A percentile compares a stretch with the other conserved stretches of the same genome.
phyloP scores from a whole-genome alignment of 2,113 vertebrate genomes.

The Aleadryas rufinucha region DNA sequence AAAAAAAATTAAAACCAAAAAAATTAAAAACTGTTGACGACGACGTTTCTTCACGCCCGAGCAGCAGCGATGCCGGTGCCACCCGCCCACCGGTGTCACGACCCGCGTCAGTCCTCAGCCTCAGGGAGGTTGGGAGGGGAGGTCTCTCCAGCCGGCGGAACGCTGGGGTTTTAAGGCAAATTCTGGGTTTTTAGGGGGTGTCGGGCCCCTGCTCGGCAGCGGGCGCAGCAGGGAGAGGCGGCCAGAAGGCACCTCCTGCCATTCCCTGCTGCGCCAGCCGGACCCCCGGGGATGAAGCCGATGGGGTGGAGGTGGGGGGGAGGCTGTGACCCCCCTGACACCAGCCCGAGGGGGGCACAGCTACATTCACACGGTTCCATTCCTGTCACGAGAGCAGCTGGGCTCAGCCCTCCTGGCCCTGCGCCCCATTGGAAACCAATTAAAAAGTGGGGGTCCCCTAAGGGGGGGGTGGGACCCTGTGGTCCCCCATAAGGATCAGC shows the following conservation, averaged over 20 bases:
- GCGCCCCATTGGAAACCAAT: not conserved
- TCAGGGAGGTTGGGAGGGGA: not conserved
- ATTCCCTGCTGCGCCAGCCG: not conserved
- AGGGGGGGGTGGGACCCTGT: not conserved
- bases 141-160: not conserved
- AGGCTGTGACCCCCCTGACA: not conserved
- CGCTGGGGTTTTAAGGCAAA: constrained; percentile 35
- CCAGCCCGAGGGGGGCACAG: not conserved
- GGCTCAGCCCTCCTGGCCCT: not conserved
- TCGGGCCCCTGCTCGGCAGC: not conserved
- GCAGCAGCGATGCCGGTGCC: not conserved
- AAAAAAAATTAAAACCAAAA: not conserved
- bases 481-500: not conserved
- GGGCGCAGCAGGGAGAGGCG: not conserved
- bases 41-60: not conserved
- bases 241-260: not conserved
- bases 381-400: not conserved
- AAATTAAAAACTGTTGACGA: not conserved
- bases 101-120: not conserved
- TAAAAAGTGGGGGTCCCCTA: not conserved
- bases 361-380: constrained; percentile 38
- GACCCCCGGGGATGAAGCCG: not conserved
- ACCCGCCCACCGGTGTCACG: not conserved
- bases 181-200: not conserved
- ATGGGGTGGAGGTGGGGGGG: not conserved